These are phyloP conservation scores for Parasteatoda tepidariorum DNA, from an alignment of 1,140 invertebrate genomes.

Conservation along the genomic window DNA sequence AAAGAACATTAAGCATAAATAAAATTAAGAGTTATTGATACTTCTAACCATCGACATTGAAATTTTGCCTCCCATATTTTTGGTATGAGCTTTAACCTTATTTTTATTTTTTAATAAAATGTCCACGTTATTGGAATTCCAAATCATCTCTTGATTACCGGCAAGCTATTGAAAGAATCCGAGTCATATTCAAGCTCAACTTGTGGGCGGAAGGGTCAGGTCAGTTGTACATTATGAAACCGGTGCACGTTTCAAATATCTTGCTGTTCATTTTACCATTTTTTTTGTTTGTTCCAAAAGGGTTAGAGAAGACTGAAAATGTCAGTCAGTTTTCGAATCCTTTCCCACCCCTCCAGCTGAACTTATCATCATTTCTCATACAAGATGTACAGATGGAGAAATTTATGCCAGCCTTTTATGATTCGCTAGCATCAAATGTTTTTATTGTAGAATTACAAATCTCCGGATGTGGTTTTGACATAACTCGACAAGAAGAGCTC, in stretches of 20 bases:
- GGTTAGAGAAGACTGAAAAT: conserved; percentile 28
- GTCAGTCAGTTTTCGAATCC: conserved; percentile 9
- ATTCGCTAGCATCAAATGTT: background rate
- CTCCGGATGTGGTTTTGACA: background rate
- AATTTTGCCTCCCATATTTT: conserved; percentile 5
- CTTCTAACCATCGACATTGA: conserved; percentile 11
- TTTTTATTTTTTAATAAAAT: too few species aligned
- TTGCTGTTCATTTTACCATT: background rate
- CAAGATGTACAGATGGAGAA: background rate
- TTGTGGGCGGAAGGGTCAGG: conserved; percentile 45
- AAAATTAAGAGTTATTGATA: too few species aligned
- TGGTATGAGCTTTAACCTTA: too few species aligned
- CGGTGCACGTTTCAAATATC: conserved; percentile 15
- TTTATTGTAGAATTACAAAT: background rate
- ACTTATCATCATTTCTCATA: background rate
- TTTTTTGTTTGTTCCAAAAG: conserved; percentile 15
- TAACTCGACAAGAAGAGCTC: background rate
- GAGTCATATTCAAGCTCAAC: conserved; percentile 49
- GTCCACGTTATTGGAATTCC: conserved; percentile 39
- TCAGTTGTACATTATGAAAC: conserved; percentile 27
- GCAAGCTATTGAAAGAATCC: conserved; percentile 27
- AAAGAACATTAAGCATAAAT: too few species aligned
- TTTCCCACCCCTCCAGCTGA: background rate
- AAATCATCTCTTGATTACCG: conserved; percentile 39
- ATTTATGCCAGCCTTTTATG: conserved; percentile 4